Conservation (phyloP, 2,797 vertebrate genomes). For the Synanceia verrucosa region DNA sequence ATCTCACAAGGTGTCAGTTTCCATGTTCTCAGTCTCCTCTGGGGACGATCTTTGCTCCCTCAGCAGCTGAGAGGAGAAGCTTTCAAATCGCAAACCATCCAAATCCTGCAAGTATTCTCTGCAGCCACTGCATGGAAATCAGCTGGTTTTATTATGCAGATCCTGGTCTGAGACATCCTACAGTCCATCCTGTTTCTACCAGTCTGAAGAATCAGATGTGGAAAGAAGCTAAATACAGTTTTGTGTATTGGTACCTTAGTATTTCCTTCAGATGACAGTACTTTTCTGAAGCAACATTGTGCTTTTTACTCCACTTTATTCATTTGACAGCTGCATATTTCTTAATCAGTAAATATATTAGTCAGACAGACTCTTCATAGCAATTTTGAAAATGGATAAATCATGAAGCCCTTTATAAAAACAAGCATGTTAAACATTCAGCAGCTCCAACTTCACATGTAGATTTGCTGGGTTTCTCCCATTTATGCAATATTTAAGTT, state of each 20-base stretch:
- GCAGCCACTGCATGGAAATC: background rate
- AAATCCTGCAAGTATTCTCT: slow-evolving; percentile 4
- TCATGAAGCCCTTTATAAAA: background rate
- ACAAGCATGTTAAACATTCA: background rate
- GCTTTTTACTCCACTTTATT: background rate
- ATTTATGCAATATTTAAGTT: background rate
- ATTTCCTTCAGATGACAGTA: background rate
- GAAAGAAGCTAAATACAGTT: background rate
- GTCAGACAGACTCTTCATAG: no score
- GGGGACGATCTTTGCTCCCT: slow-evolving; percentile 35
- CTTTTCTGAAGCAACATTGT: background rate
- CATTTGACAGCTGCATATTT: background rate
- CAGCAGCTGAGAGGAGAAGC: slow-evolving; percentile 21
- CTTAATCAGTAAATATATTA: background rate
- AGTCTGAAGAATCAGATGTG: background rate
- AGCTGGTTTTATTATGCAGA: background rate
- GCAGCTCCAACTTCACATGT: background rate
- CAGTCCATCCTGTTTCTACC: background rate
- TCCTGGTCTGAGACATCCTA: background rate
- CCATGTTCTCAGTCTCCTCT: slow-evolving; percentile 28
- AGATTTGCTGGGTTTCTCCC: background rate
- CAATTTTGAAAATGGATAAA: background rate
- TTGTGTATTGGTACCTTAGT: background rate
- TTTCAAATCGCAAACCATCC: slow-evolving; percentile 27
- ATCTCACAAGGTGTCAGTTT: slow-evolving; percentile 51